Base-by-base conservation (phyloP, 2,888 invertebrate species). In the Pharmacophagus antenor region DNA sequence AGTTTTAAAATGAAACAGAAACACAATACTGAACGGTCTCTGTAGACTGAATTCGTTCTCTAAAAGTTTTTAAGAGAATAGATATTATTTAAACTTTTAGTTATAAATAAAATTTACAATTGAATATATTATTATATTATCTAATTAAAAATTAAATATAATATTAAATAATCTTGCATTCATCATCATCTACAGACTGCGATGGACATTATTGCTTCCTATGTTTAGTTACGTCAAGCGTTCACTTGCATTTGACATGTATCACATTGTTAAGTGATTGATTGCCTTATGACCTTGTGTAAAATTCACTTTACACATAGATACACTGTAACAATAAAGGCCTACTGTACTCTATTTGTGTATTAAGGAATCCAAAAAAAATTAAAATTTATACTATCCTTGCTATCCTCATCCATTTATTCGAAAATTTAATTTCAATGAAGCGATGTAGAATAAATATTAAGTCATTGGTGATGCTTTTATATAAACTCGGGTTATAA, bases 371-470 rank as follows among this genome's bases (percentile, higher is more conserved):
- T n/a, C 1, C n/a, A n/a, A n/a, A n/a, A n/a, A n/a, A n/a, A n/a
- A n/a, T n/a, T n/a, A n/a, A n/a, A n/a, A n/a, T n/a, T n/a, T n/a
- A n/a, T n/a, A n/a, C n/a, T n/a, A n/a, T n/a, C n/a, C n/a, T n/a
- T n/a, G n/a, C 37, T n/a, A 1, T n/a, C 15, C 37, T 3, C 37
- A 5, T 44, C 42, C 18, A 18, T 44, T 44, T 18, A 8, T 44
- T 17, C 17, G n/a, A 6, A 42, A 2, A 42, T 42, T 42, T 7
- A 42, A 42, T 15, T 44, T 44, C 18, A 18, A 44, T 18, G 18
- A 18, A 10, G 1, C 42, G 10, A 7, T 17, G 18, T 44, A 18
- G n/a, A 44, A 67, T 53, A 54, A 41, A 56, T 60, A 54, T 50
- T 27, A 47, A 47, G 31, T 48, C n/a, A 55, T 31, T 37, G 47